Conservation (phyloP, 1,140 invertebrate species). For the Zaprionus nigranus region DNA sequence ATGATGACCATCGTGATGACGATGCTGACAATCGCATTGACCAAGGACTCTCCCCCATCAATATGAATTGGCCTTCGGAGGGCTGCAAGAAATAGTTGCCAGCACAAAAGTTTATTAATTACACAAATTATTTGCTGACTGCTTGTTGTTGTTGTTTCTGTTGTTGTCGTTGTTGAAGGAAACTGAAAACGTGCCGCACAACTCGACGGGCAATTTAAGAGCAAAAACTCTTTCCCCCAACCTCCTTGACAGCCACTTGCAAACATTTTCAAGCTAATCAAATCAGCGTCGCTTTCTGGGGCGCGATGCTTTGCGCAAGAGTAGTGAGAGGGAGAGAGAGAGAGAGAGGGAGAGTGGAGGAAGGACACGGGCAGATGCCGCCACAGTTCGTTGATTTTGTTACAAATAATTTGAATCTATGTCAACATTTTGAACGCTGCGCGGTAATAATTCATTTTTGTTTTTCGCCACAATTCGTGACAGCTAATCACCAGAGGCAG, state of each 20-base stretch:
- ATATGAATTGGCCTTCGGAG: constrained; percentile 48
- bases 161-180: constrained; percentile 2
- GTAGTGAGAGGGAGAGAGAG: background rate
- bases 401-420: constrained; percentile 82
- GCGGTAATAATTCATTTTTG: constrained; percentile 80
- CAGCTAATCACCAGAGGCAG: constrained; percentile 71
- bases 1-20: background rate
- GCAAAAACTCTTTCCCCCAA: constrained; percentile 34
- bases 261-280: constrained; percentile 68
- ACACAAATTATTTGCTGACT: constrained; percentile 46
- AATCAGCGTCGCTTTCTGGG: constrained; percentile 55
- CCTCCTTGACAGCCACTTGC: background rate
- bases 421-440: constrained; percentile 71
- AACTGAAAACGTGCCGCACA: constrained; percentile 31
- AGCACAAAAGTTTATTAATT: constrained; percentile 54
- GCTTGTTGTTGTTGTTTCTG: background rate
- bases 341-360: background rate
- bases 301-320: background rate
- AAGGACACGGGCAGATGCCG: constrained; percentile 2
- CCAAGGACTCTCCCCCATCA: constrained; percentile 25
- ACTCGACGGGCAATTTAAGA: constrained; percentile 28
- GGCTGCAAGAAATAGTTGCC: constrained; percentile 58
- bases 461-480: constrained; percentile 68
- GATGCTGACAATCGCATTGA: constrained; percentile 39
- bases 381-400: constrained; percentile 75